These are phyloP conservation scores for Harmothoe impar DNA, from an alignment of 2,888 invertebrate genomes.

Conservation along the genomic window DNA sequence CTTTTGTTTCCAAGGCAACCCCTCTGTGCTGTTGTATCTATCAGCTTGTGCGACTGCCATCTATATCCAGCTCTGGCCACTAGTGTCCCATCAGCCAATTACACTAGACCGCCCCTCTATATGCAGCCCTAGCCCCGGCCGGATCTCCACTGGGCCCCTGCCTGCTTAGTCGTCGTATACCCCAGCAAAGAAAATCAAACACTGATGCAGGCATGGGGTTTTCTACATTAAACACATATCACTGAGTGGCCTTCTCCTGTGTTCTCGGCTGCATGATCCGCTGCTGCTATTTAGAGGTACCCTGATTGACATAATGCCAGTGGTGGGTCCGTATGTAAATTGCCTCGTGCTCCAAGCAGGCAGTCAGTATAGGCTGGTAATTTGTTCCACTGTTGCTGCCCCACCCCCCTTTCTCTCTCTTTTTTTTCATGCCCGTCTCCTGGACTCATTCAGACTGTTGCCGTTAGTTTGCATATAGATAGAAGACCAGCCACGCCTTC, in stretches of 20 bases:
- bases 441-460: neutral
- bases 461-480: slow-evolving; percentile 56
- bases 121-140: neutral
- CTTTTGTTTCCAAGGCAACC: slow-evolving; percentile 35
- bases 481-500: neutral
- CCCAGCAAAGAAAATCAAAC: too few species aligned
- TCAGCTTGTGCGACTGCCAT: neutral
- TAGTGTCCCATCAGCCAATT: neutral
- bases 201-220: too few species aligned
- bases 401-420: neutral
- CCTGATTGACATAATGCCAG: slow-evolving; percentile 29
- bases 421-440: neutral
- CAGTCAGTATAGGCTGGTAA: slow-evolving; percentile 49
- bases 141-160: neutral
- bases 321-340: slow-evolving; percentile 4
- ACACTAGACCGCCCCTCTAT: neutral
- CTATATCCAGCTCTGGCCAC: neutral
- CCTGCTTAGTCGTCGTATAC: neutral
- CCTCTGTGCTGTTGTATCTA: neutral
- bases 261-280: too few species aligned
- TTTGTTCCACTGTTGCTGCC: slow-evolving; percentile 22
- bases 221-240: too few species aligned
- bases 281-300: neutral
- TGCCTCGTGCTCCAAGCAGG: neutral
- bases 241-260: too few species aligned